A percentile compares a stretch with the other conserved stretches of the same genome.
Evolutionary conservation across 1,140 invertebrate species (phyloP).

Genomic region (Ridgeia piscesae): DNA sequence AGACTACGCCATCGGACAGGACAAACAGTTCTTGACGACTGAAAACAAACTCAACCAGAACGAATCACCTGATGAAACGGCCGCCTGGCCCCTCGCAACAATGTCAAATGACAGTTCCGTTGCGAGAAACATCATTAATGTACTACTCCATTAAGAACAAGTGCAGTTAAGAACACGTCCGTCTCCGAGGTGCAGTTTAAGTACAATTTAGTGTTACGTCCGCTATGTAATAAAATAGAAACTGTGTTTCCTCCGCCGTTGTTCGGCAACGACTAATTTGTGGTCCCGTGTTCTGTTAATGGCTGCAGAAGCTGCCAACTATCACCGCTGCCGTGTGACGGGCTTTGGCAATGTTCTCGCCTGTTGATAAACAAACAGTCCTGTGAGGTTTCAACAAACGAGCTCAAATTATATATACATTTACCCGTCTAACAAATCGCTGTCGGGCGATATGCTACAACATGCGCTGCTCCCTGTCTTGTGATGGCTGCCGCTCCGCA

Average conservation of each 20-base stretch:
- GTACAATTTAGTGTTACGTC: background rate
- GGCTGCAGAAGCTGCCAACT: background rate
- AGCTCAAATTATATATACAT: constrained; percentile 2
- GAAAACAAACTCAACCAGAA: background rate
- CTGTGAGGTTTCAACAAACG: background rate
- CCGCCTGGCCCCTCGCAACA: background rate
- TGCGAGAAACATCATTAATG: background rate
- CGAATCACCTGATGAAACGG: background rate
- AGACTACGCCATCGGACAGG: background rate
- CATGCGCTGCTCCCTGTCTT: background rate
- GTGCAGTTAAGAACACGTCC: background rate
- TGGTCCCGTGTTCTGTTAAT: background rate
- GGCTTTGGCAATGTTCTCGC: background rate
- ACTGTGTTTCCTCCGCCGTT: background rate
- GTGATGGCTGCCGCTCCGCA: background rate
- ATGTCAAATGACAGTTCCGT: background rate
- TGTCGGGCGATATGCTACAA: background rate
- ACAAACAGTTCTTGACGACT: background rate
- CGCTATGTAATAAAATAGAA: background rate
- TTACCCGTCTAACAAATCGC: background rate
- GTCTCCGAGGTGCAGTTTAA: background rate
- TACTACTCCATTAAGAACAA: background rate
- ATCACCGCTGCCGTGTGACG: background rate
- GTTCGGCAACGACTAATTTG: background rate
- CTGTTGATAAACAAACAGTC: background rate